Base-by-base conservation (phyloP, 2,113 vertebrate genomes). In the Scomber colias region DNA sequence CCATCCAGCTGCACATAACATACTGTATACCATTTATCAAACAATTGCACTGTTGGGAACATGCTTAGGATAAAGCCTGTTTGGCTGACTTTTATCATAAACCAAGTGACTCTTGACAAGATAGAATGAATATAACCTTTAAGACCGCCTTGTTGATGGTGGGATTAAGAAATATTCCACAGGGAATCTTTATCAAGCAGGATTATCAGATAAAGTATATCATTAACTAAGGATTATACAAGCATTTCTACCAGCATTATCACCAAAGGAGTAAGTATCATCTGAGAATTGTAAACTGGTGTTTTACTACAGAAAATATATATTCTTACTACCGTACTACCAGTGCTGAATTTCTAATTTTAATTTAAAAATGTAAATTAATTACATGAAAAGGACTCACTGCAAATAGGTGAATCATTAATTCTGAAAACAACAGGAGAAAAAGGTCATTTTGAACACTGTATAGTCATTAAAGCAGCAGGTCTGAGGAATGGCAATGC, bases 141-240 rank as follows among this genome's bases (percentile, higher is more conserved):
- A 49, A 73, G 57, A 68, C 63, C 76, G 73, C 27, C 44, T 44
- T 82, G 82, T 82, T 87, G 77, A 90, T 79, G n/a, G 4, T 16
- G 59, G 77, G 88, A 92, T 94, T 92, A 90, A 11, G 30, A 44
- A 88, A 66, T 84, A 87, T 83, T 87, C 75, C 81, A 74, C 48
- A 45, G 83, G 77, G 81, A 80, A 73, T 87, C 80, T 82, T 89
- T 81, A 93, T 92, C 87, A 88, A 40, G 79, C 62, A 50, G 90
- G 93, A 94, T 94, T 93, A 95, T 87, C 90, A 89, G 90, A 92
- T 90, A 79, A 90, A 56, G 80, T 91, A 67, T 83, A 92, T 94
- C 92, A 93, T 94, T 94, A 94, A 90, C 68, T 57, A 54, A 61
- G 91, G 90, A 94, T 94, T 94, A 94, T 12, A 45, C 57, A 0